Percentiles rank a stretch among this genome's conserved stretches.
Conservation (phyloP, 2,888 invertebrate genomes). For the Parapristionchus giblindavisi region DNA sequence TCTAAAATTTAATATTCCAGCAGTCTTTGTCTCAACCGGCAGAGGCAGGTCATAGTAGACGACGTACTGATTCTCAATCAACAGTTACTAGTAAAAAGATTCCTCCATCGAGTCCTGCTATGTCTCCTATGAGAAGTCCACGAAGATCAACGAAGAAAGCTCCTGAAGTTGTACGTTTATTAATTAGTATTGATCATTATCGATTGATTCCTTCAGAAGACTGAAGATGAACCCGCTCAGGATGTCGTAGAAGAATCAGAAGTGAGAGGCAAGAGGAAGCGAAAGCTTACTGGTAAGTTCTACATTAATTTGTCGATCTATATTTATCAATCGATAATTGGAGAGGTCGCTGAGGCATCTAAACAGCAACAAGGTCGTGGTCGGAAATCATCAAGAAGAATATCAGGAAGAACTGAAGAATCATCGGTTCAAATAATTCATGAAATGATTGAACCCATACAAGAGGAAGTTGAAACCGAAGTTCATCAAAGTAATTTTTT, state of each 20-base stretch:
- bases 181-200: too few relatives aligned
- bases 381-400: conserved; percentile 8
- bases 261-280: conserved; percentile 26
- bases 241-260: not conserved
- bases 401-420: not conserved
- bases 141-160: not conserved
- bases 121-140: not conserved
- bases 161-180: conserved; percentile 20
- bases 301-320: not conserved
- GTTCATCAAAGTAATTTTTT: too few relatives aligned
- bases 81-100: not conserved
- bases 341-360: conserved; percentile 27
- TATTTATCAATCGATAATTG: not conserved
- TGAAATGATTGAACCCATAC: conserved; percentile 4
- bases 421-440: too few relatives aligned
- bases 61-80: not conserved
- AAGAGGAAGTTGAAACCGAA: too few relatives aligned
- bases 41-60: too few relatives aligned
- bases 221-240: not conserved
- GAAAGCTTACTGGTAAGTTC: conserved; percentile 20
- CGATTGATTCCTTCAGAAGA: conserved; percentile 5
- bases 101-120: not conserved
- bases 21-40: not conserved
- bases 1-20: too few relatives aligned
- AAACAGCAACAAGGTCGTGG: not conserved